These are phyloP conservation scores for Sorex maritimensis DNA, from an alignment of 2,797 vertebrate species.

Conservation along the genomic window DNA sequence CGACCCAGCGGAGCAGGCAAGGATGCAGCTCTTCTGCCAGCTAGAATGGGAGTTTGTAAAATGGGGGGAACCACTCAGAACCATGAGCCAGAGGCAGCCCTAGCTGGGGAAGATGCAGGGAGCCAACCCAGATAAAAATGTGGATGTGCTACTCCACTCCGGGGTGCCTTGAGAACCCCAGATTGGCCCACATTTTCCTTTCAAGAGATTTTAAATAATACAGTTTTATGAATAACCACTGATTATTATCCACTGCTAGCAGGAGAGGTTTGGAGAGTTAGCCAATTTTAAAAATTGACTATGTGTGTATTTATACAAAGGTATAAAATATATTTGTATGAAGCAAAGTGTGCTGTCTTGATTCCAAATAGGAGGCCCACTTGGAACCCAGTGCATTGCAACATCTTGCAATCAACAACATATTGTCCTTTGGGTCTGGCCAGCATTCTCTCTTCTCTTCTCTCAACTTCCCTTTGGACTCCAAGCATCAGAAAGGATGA, in stretches of 20 bases:
- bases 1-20: not conserved
- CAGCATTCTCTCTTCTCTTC: not conserved
- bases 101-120: not conserved
- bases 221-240: not conserved
- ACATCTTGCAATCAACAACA: not conserved
- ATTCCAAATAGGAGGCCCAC: not conserved
- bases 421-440: not conserved
- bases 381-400: not conserved
- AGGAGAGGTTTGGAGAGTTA: not conserved
- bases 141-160: not conserved
- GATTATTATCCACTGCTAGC: not conserved
- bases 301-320: not conserved
- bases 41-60: not conserved
- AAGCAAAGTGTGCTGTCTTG: not conserved
- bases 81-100: not conserved
- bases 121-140: not conserved
- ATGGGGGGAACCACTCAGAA: not conserved
- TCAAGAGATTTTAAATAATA: not conserved
- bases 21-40: not conserved
- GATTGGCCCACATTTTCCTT: conserved; percentile 15
- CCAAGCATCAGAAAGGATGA: not conserved
- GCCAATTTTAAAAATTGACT: conserved; percentile 29
- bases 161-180: not conserved
- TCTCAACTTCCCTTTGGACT: not conserved
- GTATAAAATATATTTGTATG: not conserved